Percentiles rank a stretch among this genome's conserved stretches.
These are phyloP conservation scores for Lepeophtheirus nordmannii DNA, from an alignment of 2,888 invertebrate species.

Conservation along the genomic window DNA sequence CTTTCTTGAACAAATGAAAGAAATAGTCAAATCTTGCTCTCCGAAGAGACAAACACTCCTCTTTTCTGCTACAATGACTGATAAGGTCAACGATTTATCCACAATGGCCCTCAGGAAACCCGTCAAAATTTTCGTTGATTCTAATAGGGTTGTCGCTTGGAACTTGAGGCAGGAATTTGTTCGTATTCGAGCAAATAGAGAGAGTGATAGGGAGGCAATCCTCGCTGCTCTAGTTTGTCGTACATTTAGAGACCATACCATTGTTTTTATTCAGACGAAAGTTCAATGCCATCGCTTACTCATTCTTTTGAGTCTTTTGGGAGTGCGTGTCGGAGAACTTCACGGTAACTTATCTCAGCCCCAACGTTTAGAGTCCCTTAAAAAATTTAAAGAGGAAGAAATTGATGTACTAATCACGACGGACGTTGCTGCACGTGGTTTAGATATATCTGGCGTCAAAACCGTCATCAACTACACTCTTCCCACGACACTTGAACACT, in stretches of 20 bases:
- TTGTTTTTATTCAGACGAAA: conserved; percentile 93
- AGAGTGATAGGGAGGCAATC: conserved; percentile 80
- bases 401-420: conserved; percentile 64
- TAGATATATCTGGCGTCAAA: conserved; percentile 91
- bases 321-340: conserved; percentile 71
- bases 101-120: conserved; percentile 82
- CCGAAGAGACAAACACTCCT: conserved; percentile 84
- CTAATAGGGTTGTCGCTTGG: conserved; percentile 84
- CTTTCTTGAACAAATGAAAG: conserved; percentile 97
- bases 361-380: conserved; percentile 73
- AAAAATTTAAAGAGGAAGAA: conserved; percentile 64
- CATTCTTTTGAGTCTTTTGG: conserved; percentile 73
- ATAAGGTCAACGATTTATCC: conserved; percentile 82
- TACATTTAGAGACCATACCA: conserved; percentile 75
- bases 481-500: conserved; percentile 85
- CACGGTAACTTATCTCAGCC: conserved; percentile 94
- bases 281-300: conserved; percentile 55
- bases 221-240: conserved; percentile 63
- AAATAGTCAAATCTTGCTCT: conserved; percentile 82
- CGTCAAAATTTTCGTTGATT: conserved; percentile 85
- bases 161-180: conserved; percentile 93
- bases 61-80: conserved; percentile 99
- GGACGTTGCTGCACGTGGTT: conserved; percentile 80
- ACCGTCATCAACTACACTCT: conserved; percentile 89
- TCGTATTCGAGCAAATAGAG: conserved; percentile 67